Evolutionary conservation across 2,888 invertebrate genomes (phyloP), one percentile per base, ranked within the genome.

Genomic region (Odiellus spinosus): DNA sequence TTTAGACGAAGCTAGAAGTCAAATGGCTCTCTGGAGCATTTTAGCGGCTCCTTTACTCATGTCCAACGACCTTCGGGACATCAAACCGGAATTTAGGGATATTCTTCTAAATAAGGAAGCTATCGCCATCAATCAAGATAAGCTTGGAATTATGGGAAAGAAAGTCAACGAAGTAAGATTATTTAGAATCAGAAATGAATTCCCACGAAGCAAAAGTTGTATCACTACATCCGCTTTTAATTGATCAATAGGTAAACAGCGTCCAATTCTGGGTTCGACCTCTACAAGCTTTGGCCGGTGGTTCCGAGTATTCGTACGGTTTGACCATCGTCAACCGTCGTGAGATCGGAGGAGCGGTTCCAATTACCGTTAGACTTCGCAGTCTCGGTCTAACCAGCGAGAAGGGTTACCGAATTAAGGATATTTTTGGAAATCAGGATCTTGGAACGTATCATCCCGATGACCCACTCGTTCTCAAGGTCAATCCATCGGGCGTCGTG

Each of bases 21-120:
- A 95, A 72, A 90, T 95, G 78, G 91, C 91, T 3, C 74, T 95
- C 53, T 95, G 95, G 95, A 83, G 90, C 4, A 86, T 95, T 58
- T 67, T 93, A 61, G 90, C 93, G 0, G 86, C 93, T 2, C 95
- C 93, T 0, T 72, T 95, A n/a, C 71, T 93, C 45, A 91, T 95
- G 87, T 93, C 91, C n/a, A 86, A 84, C 26, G 93, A 95, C 68
- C 71, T 95, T 44, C 71, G 90, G 52, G 80, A 82, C 33, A 86
- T 95, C 54, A 72, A 82, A 46, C 82, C 82, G 0, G 86, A 86
- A 63, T 86, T 85, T 67, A 86, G 85, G 67, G 82, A 81, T 12
- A 85, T 95, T 58, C 71, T 95, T 56, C 83, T 83, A 63, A 95
- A 95, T 67, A 77, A 76, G 61, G 82, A 87, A 67, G 83, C 91